Evolutionary conservation across 2,797 vertebrate genomes (phyloP), one percentile per base, ranked within the genome.

Genomic region (Steatocranus sp.): DNA sequence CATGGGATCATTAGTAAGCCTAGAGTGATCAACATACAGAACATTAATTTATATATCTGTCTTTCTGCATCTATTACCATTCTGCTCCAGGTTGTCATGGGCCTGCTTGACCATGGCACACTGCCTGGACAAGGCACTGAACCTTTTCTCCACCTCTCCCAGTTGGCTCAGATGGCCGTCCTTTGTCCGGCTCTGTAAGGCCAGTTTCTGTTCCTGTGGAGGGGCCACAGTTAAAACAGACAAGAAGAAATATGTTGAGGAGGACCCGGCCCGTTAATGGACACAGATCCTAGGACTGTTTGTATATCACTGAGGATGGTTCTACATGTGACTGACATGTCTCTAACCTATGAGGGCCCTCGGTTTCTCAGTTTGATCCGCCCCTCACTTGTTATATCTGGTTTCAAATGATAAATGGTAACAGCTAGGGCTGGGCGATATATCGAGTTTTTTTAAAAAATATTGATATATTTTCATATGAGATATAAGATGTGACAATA

Each of bases 91-190:
- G 94, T 89, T 78, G 88, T 93, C 95, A 78, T 99, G 97, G 70
- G 93, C 95, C 80, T 96, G 96, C 92, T 97, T 98, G 79, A 98
- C 75, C 32, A 87, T 12, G 85, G 94, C 94, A 92, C 97, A 98
- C 87, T 99, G 97, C 86, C 89, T 90, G 23, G 93, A 95, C 51
- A 96, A 56, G 23, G 73, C 66, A 6, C 56, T 54, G 48, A 96
- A 92, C 53, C 96, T 97, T 87, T 95, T 98, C 93, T 99, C 98
- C 85, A 97, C 95, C 92, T 99, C 97, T 75, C 93, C 97, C 83
- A 98, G 89, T 84, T 98, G 98, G 86, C 95, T 98, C 70, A 98
- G 93, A 91, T 98, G 96, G 79, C 96, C 96, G 86, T 98, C 97
- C 94, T 97, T 99, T 1, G 96, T 95, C 73, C 93, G 87, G 93